Evolutionary conservation across 2,113 vertebrate species (phyloP), one percentile per base, ranked within the genome.

Genomic region (Hepsetus odoe): DNA sequence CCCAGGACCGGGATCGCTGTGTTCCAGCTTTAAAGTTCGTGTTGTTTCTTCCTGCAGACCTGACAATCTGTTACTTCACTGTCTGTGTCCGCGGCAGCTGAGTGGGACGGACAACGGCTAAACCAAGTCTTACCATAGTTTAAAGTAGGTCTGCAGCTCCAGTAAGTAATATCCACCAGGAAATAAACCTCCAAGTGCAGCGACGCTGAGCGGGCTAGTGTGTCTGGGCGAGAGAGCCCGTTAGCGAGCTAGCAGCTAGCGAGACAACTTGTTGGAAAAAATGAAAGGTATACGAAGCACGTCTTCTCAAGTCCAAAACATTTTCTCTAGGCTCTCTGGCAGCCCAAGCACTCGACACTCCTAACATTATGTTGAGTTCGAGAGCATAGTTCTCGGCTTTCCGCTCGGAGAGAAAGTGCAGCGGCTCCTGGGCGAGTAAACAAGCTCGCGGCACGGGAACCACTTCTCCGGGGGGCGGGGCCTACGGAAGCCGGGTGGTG

Each of bases 401-500:
- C 26, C 22, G 24, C 46, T 24, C 16, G 22, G 42, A 49, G 67
- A 32, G 53, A 74, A 67, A 61, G 49, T 18, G 32, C 5, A 38
- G 20, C 40, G 16, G 53, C 42, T 26, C 38, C 35, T 68, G 64
- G 72, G 61, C 78, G 74, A 80, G 79, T 82, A 85, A 86, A 85
- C 81, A 91, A 89, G 90, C 88, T 91, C 87, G 86, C 42, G 38
- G 33, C 89, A 87, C 85, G 1, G 90, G 91, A 94, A 92, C 84
- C 88, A 89, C 76, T 87, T 85, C 14, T 24, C 35, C 4, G 18
- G 87, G 42, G 7, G 42, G 87, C 84, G n/a, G 76, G 42, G 30
- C 28, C 76, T 90, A 91, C 90, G 91, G 91, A 91, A 91, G 86
- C 49, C 51, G 51, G 22, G 51, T 2, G n/a, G 22, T 1, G 20